Evolutionary conservation across 2,797 vertebrate genomes (phyloP).

Genomic region (Thalassophryne amazonica): DNA sequence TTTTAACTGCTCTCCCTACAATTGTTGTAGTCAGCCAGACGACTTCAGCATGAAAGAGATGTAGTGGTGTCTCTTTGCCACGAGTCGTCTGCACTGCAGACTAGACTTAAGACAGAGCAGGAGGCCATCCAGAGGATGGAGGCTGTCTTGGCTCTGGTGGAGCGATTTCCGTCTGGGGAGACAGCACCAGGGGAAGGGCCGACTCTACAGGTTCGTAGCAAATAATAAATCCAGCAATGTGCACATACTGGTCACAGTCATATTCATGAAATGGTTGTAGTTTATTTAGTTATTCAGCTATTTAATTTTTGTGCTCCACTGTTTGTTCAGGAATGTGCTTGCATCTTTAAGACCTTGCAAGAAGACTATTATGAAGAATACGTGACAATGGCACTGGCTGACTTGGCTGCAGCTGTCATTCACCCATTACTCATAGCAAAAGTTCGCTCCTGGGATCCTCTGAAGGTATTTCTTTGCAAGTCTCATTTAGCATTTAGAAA

Average conservation of each 20-base stretch:
- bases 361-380: slow-evolving; percentile 96
- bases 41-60: slow-evolving; percentile 94
- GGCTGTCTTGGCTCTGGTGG: slow-evolving; percentile 88
- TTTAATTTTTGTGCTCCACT: not conserved
- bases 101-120: slow-evolving; percentile 82
- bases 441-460: slow-evolving; percentile 91
- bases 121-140: slow-evolving; percentile 85
- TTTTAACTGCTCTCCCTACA: not conserved
- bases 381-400: slow-evolving; percentile 86
- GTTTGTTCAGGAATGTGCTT: slow-evolving; percentile 81
- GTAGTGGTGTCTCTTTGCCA: slow-evolving; percentile 90
- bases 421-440: slow-evolving; percentile 91
- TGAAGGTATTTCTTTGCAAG: slow-evolving; percentile 78
- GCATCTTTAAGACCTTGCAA: slow-evolving; percentile 89
- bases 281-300: not conserved
- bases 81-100: slow-evolving; percentile 84
- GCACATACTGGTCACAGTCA: not conserved
- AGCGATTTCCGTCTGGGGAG: slow-evolving; percentile 84
- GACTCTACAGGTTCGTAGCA: slow-evolving; percentile 73
- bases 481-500: not conserved
- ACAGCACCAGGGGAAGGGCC: slow-evolving; percentile 81
- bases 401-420: slow-evolving; percentile 90
- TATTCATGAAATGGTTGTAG: not conserved
- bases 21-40: slow-evolving; percentile 87
- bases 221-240: not conserved